A percentile compares a stretch with the other conserved stretches of the same genome.
Evolutionary conservation across 1,140 invertebrate species (phyloP).

Genomic region (Coelopa frigida): DNA sequence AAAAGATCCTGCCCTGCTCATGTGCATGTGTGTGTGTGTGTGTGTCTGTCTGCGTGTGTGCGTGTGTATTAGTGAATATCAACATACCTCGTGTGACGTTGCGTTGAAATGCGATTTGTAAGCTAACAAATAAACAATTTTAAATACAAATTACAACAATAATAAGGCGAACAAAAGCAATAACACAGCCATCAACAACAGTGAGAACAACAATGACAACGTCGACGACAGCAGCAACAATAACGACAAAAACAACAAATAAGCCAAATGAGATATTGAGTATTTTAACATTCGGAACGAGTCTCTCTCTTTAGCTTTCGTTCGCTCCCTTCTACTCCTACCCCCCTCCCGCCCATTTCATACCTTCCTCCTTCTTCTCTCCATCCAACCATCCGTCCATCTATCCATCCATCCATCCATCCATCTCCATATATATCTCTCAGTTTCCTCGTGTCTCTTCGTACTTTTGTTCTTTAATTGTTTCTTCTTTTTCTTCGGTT

Average conservation of each 20-base stretch:
- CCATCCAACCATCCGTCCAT: too few relatives aligned
- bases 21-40: too few relatives aligned
- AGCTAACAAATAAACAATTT: too few relatives aligned
- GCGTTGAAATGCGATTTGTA: too few relatives aligned
- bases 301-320: neutral
- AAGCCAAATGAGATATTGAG: neutral
- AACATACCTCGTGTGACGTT: too few relatives aligned
- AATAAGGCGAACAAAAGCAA: too few relatives aligned
- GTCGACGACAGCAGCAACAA: neutral
- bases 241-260: constrained; percentile 10
- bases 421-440: neutral
- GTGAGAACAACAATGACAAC: neutral
- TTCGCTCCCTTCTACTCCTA: neutral
- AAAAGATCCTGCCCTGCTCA: too few relatives aligned
- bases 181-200: neutral
- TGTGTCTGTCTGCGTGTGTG: too few relatives aligned
- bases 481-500: neutral
- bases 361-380: neutral
- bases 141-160: too few relatives aligned
- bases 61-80: too few relatives aligned
- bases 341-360: neutral
- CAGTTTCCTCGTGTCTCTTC: neutral
- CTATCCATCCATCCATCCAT: too few relatives aligned
- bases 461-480: neutral
- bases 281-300: neutral